phyloP scores from a whole-genome alignment of 2,888 invertebrate species.

The Orthosia gothica region DNA sequence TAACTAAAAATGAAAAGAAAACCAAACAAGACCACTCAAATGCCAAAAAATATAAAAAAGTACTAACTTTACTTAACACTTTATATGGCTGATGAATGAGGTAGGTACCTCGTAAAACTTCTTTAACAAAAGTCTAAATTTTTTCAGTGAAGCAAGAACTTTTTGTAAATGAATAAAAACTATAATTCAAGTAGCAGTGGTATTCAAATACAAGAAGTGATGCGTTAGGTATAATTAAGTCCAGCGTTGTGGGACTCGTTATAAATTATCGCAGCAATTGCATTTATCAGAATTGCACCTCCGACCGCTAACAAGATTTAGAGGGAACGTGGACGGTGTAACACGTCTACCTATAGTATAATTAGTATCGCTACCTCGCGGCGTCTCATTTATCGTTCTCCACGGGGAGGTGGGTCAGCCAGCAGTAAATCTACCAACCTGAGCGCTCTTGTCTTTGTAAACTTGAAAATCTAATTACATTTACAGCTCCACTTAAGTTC shows the following conservation, averaged over 20 bases:
- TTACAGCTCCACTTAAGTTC: slow-evolving; percentile 89
- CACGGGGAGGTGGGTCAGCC: slow-evolving; percentile 89
- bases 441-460: slow-evolving; percentile 90
- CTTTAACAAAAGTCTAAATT: slow-evolving; percentile 33
- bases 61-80: slow-evolving; percentile 29
- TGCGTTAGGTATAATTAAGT: slow-evolving; percentile 68
- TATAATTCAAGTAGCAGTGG: slow-evolving; percentile 21
- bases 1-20: slow-evolving; percentile 9
- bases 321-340: slow-evolving; percentile 81
- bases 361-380: slow-evolving; percentile 90
- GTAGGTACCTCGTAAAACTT: slow-evolving; percentile 39
- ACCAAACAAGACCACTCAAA: slow-evolving; percentile 22
- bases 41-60: slow-evolving; percentile 35
- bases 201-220: slow-evolving; percentile 56
- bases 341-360: slow-evolving; percentile 88
- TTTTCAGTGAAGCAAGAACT: slow-evolving; percentile 23
- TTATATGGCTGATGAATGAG: slow-evolving; percentile 28
- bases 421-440: slow-evolving; percentile 91
- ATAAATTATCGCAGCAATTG: slow-evolving; percentile 79
- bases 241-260: slow-evolving; percentile 65
- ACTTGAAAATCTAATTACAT: slow-evolving; percentile 91
- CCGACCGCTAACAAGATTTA: slow-evolving; percentile 87
- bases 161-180: slow-evolving; percentile 28
- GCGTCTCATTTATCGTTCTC: slow-evolving; percentile 90
- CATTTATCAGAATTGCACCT: slow-evolving; percentile 85